Percentiles rank a stretch among this genome's conserved stretches.
These are phyloP conservation scores for Emydura subglobosa DNA, from an alignment of 2,113 vertebrate species.

Conservation along the genomic window DNA sequence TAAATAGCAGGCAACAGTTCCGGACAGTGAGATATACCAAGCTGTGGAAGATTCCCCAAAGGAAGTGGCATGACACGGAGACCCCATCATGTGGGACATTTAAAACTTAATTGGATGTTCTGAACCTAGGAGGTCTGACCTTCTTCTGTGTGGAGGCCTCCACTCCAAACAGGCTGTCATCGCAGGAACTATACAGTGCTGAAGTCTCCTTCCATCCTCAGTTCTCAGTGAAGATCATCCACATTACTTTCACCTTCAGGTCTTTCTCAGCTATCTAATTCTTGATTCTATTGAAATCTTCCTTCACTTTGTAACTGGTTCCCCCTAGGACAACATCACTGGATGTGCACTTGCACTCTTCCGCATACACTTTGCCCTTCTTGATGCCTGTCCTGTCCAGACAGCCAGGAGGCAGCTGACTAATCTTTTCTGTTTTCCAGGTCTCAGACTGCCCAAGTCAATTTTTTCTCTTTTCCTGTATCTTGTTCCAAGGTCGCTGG, in stretches of 20 bases:
- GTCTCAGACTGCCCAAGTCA: neutral
- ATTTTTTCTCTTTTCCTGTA: neutral
- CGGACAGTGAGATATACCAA: neutral
- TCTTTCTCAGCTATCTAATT: accelerated
- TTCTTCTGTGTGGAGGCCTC: neutral
- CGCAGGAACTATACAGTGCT: neutral
- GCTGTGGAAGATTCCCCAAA: neutral
- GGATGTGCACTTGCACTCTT: neutral
- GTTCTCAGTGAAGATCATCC: neutral
- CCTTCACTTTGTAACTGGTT: no score
- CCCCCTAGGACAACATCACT: neutral
- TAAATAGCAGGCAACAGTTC: neutral
- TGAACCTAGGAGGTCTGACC: neutral
- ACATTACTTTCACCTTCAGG: neutral
- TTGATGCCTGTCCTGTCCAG: neutral
- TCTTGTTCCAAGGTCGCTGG: neutral
- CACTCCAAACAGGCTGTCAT: neutral
- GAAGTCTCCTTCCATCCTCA: neutral
- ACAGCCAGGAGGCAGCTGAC: neutral
- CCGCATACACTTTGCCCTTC: neutral
- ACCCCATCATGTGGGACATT: neutral
- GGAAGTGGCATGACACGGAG: neutral
- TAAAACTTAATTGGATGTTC: neutral
- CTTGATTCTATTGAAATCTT: neutral
- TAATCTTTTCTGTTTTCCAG: neutral